Conservation (phyloP, 2,888 invertebrate genomes). For the Eubasilissa splendida region DNA sequence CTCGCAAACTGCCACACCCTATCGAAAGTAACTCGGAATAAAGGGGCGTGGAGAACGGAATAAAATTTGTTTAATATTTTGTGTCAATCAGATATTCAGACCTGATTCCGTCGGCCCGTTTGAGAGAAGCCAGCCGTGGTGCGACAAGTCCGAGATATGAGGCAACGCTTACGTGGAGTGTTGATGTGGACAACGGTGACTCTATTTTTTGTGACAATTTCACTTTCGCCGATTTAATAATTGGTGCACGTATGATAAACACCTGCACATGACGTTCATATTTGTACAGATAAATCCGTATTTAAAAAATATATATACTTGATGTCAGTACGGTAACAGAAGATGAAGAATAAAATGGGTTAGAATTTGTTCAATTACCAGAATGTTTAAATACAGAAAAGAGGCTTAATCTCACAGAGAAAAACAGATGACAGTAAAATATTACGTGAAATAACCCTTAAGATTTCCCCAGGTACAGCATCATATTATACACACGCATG, state of each 20-base stretch:
- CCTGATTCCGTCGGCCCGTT: constrained; percentile 10
- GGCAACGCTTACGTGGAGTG: background rate
- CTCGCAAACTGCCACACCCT: constrained; percentile 43
- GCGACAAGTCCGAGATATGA: constrained; percentile 3
- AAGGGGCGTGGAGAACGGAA: constrained; percentile 31
- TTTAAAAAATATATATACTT: too few relatives aligned
- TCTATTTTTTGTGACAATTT: constrained; percentile 33
- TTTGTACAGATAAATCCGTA: too few relatives aligned
- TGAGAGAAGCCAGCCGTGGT: background rate
- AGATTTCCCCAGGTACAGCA: too few relatives aligned
- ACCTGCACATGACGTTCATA: too few relatives aligned
- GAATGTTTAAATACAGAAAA: too few relatives aligned
- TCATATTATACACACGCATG: too few relatives aligned
- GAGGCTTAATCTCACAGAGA: too few relatives aligned
- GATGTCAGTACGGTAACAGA: too few relatives aligned
- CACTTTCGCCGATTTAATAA: constrained; percentile 4
- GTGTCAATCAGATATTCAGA: constrained; percentile 34
- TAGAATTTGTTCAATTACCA: too few relatives aligned
- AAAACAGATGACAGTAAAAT: too few relatives aligned
- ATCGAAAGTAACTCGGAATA: constrained; percentile 24
- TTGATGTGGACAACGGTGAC: background rate
- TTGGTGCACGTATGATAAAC: background rate
- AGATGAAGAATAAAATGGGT: too few relatives aligned
- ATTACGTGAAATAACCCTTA: too few relatives aligned
- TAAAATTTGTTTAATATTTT: constrained; percentile 35